Base-by-base conservation (phyloP, 2,888 invertebrate genomes). In the Barypeithes pellucidus region DNA sequence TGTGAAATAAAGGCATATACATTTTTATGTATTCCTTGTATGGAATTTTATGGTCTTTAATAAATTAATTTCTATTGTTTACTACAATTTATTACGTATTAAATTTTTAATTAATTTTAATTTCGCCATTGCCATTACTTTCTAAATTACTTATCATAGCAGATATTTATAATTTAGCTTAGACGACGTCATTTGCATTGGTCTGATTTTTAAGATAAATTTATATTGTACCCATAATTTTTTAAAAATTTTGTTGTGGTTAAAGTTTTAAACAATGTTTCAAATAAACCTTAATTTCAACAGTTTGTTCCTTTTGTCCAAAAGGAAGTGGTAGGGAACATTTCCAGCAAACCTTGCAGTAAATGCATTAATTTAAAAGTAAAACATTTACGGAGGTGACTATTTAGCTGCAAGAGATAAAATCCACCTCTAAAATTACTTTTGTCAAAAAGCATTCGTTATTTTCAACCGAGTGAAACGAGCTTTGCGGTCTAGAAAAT, bases 361-460 rank as follows among this genome's bases (percentile, higher is more conserved):
- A 24, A 24, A 24, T 2, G 24, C 24, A 24, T 24, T 5, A 24
- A 24, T 24, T 24, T 24, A 24, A 24, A 24, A 24, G 24, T 24
- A 24, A 24, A 5, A 24, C 3, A 24, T 24, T 24, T 5, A 5
- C 24, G 5, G 24, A 24, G n/a, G n/a, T n/a, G n/a, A n/a, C n/a
- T n/a, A n/a, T 24, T 24, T 24, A 24, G 24, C 24, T n/a, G 24
- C 24, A 22, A 22, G n/a, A n/a, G 50, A 50, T 24, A 50, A 20
- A 20, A 24, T 24, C 50, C n/a, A 50, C 50, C 50, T 50, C 47
- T 7, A 11, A 18, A 47, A 47, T 47, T 47, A 47, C 20, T 47
- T 22, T 50, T 22, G 50, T 50, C 50, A n/a, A 50, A n/a, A 24
- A 24, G 24, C 50, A 50, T 22, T 50, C 50, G 24, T 24, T 22